These are phyloP conservation scores for Eunapius fragilis DNA, from an alignment of 37 sponge, comb jelly and placozoan genomes.

Conservation along the genomic window DNA sequence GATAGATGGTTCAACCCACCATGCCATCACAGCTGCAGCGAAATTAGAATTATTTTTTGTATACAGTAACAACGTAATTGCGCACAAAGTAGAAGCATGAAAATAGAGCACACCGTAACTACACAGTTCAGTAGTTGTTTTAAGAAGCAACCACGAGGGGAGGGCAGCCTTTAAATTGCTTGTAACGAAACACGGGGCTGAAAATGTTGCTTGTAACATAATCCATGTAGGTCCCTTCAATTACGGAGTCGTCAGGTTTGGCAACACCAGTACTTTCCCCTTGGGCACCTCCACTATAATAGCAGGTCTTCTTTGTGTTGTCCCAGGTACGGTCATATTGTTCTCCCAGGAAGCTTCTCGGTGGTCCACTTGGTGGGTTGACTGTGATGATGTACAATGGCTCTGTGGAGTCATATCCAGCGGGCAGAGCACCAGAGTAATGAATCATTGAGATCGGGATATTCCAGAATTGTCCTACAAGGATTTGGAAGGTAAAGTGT, in stretches of 20 bases:
- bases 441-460: neutral
- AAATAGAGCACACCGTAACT: too few relatives aligned
- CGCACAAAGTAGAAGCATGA: too few relatives aligned
- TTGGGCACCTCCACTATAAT: constrained; percentile 68
- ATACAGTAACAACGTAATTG: too few relatives aligned
- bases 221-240: constrained; percentile 58
- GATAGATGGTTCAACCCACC: too few relatives aligned
- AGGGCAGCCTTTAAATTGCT: constrained; percentile 26
- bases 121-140: neutral
- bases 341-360: constrained; percentile 51
- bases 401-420: neutral
- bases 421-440: neutral
- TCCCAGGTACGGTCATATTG: constrained; percentile 57
- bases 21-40: too few relatives aligned
- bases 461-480: constrained; percentile 13
- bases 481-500: neutral
- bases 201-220: constrained; percentile 36
- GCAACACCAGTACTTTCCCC: constrained; percentile 35
- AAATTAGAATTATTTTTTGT: too few relatives aligned
- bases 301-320: constrained; percentile 44
- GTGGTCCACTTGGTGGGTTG: neutral
- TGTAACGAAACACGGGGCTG: constrained; percentile 21
- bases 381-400: constrained; percentile 56
- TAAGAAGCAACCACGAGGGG: neutral
- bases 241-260: constrained; percentile 43